Base-by-base conservation (phyloP, 1,140 invertebrate genomes). In the Periplaneta americana region DNA sequence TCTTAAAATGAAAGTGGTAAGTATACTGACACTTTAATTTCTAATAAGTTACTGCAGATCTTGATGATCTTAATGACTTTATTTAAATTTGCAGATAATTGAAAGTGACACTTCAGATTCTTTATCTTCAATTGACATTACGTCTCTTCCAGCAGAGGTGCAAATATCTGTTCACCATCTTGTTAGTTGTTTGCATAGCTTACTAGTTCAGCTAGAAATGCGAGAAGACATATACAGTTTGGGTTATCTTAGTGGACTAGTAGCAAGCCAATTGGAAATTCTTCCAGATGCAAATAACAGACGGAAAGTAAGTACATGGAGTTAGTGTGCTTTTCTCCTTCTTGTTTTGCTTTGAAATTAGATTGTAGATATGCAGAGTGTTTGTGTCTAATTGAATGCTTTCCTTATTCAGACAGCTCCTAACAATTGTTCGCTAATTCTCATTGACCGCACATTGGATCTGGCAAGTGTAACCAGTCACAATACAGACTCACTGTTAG, bases 401-500 rank as follows among this genome's bases (percentile, higher is more conserved):
- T 78, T 80, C 84, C 82, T 75, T 83, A 86, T 86, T 48, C 86
- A 92, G 91, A 88, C 86, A 75, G 89, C 89, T 74, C 83, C 87
- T 11, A 89, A 88, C 77, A 91, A 90, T 83, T 88, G 91, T 34
- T 93, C 93, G 9, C 83, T 95, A 13, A 90, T 95, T 79, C 88
- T 94, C 66, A 85, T 95, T 33, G 93, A 95, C 82, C 88, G 93
- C 57, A 91, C 91, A 2, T 85, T 95, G 32, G 93, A 95, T 85
- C 85, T 94, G 28, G 91, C 91, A 83, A 89, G 89, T 79, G 89
- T 91, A 28, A 91, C 89, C 75, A 91, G 89, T 84, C 90, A 92
- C 84, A 90, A 90, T 74, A 90, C 89, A n/a, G 92, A 93, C 82
- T 92, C 91, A 2, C 86, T 94, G 1, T 87, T 94, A 39, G 92